These are phyloP conservation scores for Elanus axillaris DNA, from an alignment of 2,113 vertebrate species.

Conservation along the genomic window DNA sequence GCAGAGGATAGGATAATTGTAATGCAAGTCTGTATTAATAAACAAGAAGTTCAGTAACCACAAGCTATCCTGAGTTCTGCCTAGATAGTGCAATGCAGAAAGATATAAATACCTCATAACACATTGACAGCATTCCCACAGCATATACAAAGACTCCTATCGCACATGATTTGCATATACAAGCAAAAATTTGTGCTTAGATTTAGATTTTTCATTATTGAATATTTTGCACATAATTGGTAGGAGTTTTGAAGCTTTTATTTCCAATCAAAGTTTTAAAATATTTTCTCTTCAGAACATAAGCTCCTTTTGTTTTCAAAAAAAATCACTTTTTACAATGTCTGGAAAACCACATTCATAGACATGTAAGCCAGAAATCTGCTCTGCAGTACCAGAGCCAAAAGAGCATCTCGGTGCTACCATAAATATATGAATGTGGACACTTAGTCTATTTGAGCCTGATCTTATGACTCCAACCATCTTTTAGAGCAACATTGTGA, in stretches of 20 bases:
- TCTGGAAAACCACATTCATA: not conserved
- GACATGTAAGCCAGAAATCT: not conserved
- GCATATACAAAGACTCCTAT: not conserved
- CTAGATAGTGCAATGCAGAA: not conserved
- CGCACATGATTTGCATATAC: not conserved
- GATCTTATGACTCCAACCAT: not conserved
- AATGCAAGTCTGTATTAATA: not conserved
- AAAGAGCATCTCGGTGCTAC: not conserved
- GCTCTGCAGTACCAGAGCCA: not conserved
- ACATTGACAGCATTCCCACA: not conserved
- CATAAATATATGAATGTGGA: not conserved
- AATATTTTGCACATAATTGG: not conserved
- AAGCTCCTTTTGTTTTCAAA: not conserved
- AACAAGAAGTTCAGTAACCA: not conserved
- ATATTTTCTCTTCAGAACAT: not conserved
- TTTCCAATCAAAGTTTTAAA: not conserved
- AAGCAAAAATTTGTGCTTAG: not conserved
- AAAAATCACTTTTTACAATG: not conserved
- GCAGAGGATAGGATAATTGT: not conserved
- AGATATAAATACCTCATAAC: not conserved
- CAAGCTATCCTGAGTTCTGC: not conserved
- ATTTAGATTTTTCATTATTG: not conserved
- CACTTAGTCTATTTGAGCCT: not conserved
- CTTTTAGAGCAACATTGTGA: not conserved
- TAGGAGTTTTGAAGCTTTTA: not conserved